Percentiles rank a stretch among this genome's conserved stretches.
phyloP scores from a whole-genome alignment of 2,113 vertebrate species.

The Paraplagusia blochii region DNA sequence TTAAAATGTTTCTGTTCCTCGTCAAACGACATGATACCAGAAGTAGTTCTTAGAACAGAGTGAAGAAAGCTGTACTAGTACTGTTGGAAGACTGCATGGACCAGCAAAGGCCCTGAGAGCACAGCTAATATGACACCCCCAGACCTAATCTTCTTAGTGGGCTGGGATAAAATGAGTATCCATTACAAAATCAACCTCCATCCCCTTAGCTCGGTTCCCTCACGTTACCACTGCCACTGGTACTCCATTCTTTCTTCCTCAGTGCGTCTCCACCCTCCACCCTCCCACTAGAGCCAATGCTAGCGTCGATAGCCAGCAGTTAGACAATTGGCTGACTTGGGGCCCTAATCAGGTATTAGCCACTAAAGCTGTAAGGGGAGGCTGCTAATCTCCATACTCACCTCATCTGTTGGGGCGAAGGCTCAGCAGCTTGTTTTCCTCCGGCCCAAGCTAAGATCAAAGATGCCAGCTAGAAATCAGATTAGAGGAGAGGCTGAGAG shows the following conservation, averaged over 20 bases:
- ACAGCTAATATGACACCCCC: constrained; percentile 95
- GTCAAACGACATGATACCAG: neutral
- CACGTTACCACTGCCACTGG: constrained; percentile 44
- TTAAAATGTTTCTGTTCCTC: too few species aligned
- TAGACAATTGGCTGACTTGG: constrained; percentile 91
- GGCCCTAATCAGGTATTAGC: constrained; percentile 98
- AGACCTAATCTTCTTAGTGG: constrained; percentile 99
- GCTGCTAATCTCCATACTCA: constrained; percentile 96
- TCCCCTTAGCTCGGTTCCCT: constrained; percentile 74
- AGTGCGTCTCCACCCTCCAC: constrained; percentile 3
- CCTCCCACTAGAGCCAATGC: constrained; percentile 78
- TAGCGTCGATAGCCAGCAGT: constrained; percentile 85
- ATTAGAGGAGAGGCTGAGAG: constrained; percentile 81
- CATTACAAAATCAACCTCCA: constrained; percentile 97
- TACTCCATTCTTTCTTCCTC: constrained; percentile 51
- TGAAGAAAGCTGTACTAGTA: constrained; percentile 41
- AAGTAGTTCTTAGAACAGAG: constrained; percentile 4
- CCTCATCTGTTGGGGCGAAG: constrained; percentile 90
- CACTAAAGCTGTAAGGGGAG: constrained; percentile 87
- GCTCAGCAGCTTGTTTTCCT: constrained; percentile 77
- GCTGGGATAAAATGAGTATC: constrained; percentile 97
- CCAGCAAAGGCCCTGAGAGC: constrained; percentile 89
- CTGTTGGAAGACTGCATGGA: constrained; percentile 86
- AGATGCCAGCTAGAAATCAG: constrained; percentile 91
- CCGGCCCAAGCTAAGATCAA: constrained; percentile 85